These are phyloP conservation scores for Sesia apiformis DNA, from an alignment of 2,888 invertebrate genomes.

Conservation along the genomic window DNA sequence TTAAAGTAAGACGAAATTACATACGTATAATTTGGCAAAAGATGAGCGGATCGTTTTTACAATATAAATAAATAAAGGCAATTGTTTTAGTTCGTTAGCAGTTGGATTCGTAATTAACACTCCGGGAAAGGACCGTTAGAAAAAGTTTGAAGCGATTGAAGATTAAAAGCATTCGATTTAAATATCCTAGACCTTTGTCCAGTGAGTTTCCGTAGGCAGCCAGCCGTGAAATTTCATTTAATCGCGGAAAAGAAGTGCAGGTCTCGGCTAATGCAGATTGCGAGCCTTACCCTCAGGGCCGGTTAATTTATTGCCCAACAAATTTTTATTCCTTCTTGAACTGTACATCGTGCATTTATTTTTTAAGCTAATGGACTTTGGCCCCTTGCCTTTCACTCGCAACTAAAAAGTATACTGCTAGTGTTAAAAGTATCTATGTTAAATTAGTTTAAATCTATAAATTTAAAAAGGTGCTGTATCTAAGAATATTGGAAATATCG, in stretches of 20 bases:
- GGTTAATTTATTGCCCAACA: constrained; percentile 69
- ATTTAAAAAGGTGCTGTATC: too few species aligned
- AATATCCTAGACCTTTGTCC: constrained; percentile 66
- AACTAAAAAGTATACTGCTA: constrained; percentile 2
- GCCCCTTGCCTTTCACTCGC: background rate
- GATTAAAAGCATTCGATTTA: constrained; percentile 64
- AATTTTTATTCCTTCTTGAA: constrained; percentile 67
- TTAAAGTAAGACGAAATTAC: too few species aligned
- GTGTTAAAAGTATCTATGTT: too few species aligned
- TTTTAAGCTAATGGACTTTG: constrained; percentile 28
- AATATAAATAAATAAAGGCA: background rate
- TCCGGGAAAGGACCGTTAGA: background rate
- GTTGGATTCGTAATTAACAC: background rate
- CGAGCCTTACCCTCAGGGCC: constrained; percentile 45
- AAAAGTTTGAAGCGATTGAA: constrained; percentile 22
- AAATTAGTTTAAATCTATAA: too few species aligned
- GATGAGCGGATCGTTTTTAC: too few species aligned
- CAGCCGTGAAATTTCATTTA: constrained; percentile 70
- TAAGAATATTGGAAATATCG: too few species aligned
- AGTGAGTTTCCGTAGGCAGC: constrained; percentile 56
- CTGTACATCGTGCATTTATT: constrained; percentile 57
- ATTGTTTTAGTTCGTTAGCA: background rate
- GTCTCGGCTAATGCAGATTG: constrained; percentile 69
- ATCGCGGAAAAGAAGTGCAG: constrained; percentile 63
- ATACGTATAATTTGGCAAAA: too few species aligned